phyloP scores from a whole-genome alignment of 2,888 invertebrate species.

The Leucania comma region DNA sequence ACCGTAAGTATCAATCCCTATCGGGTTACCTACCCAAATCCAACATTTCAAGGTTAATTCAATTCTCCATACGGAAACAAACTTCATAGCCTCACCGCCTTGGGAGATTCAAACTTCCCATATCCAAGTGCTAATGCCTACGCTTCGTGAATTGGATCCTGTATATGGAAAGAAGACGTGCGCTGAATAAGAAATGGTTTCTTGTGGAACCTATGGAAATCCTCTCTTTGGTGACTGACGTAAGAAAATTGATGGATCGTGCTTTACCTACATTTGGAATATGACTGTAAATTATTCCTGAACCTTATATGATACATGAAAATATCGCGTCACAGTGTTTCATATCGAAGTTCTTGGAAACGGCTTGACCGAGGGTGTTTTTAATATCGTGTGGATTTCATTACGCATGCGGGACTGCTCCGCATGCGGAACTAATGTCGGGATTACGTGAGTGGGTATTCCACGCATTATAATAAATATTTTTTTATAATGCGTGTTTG shows the following conservation, averaged over 20 bases:
- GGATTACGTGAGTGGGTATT: no score
- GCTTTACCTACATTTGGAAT: conserved; percentile 39
- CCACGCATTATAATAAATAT: no score
- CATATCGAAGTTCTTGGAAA: no score
- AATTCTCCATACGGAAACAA: conserved; percentile 60
- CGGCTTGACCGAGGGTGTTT: no score
- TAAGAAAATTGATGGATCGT: conserved; percentile 51
- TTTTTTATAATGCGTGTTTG: no score
- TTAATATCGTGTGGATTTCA: no score
- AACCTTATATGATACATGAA: no score
- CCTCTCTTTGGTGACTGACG: conserved; percentile 53
- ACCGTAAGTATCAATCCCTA: conserved; percentile 7
- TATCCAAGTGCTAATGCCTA: conserved; percentile 68
- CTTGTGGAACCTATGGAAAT: conserved; percentile 46
- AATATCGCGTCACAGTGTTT: no score
- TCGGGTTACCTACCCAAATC: conserved; percentile 10
- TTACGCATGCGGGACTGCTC: no score
- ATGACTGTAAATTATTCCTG: neutral
- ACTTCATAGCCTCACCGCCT: conserved; percentile 61
- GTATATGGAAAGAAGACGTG: conserved; percentile 57
- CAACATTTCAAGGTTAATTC: conserved; percentile 50
- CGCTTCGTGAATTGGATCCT: conserved; percentile 65
- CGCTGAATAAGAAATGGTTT: conserved; percentile 57
- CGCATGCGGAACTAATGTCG: no score
- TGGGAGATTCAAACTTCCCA: conserved; percentile 61